phyloP scores from a whole-genome alignment of 2,888 invertebrate species.

The Stenotaenia linearis region DNA sequence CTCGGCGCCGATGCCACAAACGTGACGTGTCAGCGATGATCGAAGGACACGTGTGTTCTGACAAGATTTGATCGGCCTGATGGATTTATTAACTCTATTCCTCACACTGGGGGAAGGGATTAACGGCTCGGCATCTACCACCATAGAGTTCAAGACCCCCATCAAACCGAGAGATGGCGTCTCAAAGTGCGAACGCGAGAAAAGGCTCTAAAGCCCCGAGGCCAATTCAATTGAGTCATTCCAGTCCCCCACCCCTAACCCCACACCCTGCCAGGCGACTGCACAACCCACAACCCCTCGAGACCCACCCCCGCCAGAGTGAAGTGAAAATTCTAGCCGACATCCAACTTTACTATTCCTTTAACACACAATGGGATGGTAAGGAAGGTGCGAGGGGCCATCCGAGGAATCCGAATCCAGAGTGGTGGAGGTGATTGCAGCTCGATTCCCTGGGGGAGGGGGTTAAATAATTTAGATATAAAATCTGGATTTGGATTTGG shows the following conservation, averaged over 20 bases:
- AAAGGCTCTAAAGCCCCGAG: slow-evolving; percentile 26
- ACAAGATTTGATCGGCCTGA: slow-evolving; percentile 26
- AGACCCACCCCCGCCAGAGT: slow-evolving; percentile 1
- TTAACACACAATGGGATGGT: background rate
- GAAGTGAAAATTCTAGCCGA: background rate
- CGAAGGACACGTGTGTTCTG: slow-evolving; percentile 12
- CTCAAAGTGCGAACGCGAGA: slow-evolving; percentile 26
- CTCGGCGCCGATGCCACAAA: background rate
- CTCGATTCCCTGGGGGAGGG: background rate
- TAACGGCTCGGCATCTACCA: background rate
- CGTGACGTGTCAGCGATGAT: background rate
- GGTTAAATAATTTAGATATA: background rate
- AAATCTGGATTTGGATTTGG: background rate
- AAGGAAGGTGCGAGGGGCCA: background rate
- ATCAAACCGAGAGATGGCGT: slow-evolving; percentile 7
- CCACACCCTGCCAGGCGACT: background rate
- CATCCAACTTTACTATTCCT: slow-evolving; percentile 11
- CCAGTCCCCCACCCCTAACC: background rate
- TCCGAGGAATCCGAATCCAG: background rate
- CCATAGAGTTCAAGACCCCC: slow-evolving; percentile 8
- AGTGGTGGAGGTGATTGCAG: background rate
- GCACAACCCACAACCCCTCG: background rate
- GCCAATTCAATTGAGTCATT: slow-evolving; percentile 26
- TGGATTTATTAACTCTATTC: slow-evolving; percentile 24
- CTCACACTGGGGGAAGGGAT: slow-evolving; percentile 7